Evolutionary conservation across 2,797 vertebrate species (phyloP), one percentile per base, ranked within the genome.

Genomic region (Trachurus trachurus): DNA sequence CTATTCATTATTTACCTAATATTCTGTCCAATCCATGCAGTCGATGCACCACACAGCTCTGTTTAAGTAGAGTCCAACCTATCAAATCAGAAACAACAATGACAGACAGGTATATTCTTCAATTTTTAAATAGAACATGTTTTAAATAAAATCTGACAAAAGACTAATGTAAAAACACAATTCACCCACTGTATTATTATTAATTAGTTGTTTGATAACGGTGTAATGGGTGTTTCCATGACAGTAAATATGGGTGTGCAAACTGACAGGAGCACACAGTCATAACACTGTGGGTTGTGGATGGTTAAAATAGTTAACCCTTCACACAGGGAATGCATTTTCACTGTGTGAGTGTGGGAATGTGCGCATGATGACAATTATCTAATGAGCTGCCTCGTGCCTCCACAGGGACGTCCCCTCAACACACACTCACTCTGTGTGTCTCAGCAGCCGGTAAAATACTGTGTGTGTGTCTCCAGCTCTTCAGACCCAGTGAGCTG

Each of bases 291-390:
- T 40, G 60, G 52, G 31, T n/a, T 5, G 8, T 40, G 60, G 52
- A 37, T n/a, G 13, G 47, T 53, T 29, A 1, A 52, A 17, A 58
- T 3, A 44, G 54, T 34, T 8, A 49, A 61, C 37, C 12, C 19
- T 26, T 13, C 1, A 12, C 1, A 61, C 71, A 13, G 17, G 9
- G 34, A 59, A 26, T 22, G 58, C 58, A 39, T 59, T 64, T 49
- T 67, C 63, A 57, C 71, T 7, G 13, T 52, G 50, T 52, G 22
- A 63, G 17, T 3, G 42, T 10, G 59, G 50, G 85, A 82, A 85
- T 90, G 86, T 76, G 74, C 87, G 0, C 85, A 78, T 91, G 89
- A 88, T 34, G 42, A 45, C 80, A 78, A 87, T 90, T n/a, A 31
- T 2, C 19, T 79, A 83, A 89, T 54, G 52, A 70, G 54, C 56